Evolutionary conservation across 2,797 vertebrate species (phyloP), one percentile per base, ranked within the genome.

Genomic region (Oceanodroma leucorhoa): DNA sequence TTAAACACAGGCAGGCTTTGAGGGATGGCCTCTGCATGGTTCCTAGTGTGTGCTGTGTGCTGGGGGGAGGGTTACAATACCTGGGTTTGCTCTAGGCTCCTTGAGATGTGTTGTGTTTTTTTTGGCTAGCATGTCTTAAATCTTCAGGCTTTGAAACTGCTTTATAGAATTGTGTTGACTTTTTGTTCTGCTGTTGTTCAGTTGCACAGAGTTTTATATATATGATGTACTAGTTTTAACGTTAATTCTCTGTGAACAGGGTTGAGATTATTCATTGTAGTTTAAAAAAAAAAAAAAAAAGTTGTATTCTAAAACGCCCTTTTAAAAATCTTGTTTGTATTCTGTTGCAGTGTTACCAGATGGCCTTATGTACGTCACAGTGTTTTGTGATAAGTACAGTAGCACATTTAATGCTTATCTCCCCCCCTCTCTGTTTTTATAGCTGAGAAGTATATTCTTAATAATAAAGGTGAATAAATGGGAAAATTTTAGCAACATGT

Each of bases 261-360:
- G 96, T 93, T 91, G 91, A 75, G 87, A 71, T 91, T 51, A 51
- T 78, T 81, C 89, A 40, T 75, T 36, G 67, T 91, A 80, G 83
- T 82, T 94, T 32, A 46, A 46, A 50, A 53, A 58, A 40, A 40
- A 57, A 65, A 75, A 65, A 75, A 58, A 40, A 38, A 43, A 53
- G 34, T 58, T 81, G 73, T 81, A 77, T 62, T 70, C 67, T 70
- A 67, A 48, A 95, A 64, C 43, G 73, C 94, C 94, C 76, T 94
- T 97, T 86, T n/a, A 51, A 79, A 51, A 51, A 73, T 76, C 91
- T 91, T 57, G 75, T 90, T 93, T 91, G 95, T 95, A 93, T 93
- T 95, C 93, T 91, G 94, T 94, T 95, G 96, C 97, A 97, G 96
- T 97, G 93, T 98, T 97, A 96, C 94, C 96, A 95, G 57, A 95